Percentiles rank a stretch among this genome's conserved stretches.
Evolutionary conservation across 1,140 invertebrate genomes (phyloP).

Genomic region (Drosophila nikananu): DNA sequence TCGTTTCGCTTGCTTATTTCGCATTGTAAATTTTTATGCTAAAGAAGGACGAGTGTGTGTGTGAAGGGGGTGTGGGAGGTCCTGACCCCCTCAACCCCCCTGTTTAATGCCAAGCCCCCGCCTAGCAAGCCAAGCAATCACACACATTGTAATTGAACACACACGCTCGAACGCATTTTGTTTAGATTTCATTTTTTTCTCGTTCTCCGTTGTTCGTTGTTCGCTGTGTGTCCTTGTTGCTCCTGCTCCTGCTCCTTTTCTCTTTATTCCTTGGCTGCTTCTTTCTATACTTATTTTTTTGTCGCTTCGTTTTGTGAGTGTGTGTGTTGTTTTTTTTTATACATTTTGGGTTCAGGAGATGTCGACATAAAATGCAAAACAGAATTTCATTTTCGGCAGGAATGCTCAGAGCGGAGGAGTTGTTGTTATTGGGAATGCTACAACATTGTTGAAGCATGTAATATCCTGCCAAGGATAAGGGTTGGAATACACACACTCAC

Average conservation of each 20-base stretch:
- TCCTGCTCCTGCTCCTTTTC: slow-evolving; percentile 52
- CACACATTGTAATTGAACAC: slow-evolving; percentile 85
- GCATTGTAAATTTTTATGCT: slow-evolving; percentile 82
- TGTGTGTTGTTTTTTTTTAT: slow-evolving; percentile 45
- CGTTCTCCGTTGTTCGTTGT: slow-evolving; percentile 23
- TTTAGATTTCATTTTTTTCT: slow-evolving; percentile 80
- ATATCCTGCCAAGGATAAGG: slow-evolving; percentile 83
- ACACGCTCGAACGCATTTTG: slow-evolving; percentile 84
- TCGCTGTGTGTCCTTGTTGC: slow-evolving; percentile 41
- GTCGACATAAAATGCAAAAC: slow-evolving; percentile 84
- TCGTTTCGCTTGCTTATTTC: slow-evolving; percentile 82
- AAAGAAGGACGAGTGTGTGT: slow-evolving; percentile 39
- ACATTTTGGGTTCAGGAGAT: slow-evolving; percentile 78
- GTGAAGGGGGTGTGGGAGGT: slow-evolving; percentile 31
- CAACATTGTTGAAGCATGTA: slow-evolving; percentile 84
- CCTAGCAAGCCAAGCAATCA: slow-evolving; percentile 74
- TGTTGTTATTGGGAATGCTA: slow-evolving; percentile 82
- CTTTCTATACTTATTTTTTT: slow-evolving; percentile 34
- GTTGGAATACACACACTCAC: slow-evolving; percentile 66
- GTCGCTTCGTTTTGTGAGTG: slow-evolving; percentile 7
- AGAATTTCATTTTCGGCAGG: slow-evolving; percentile 84
- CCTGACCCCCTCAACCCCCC: slow-evolving; percentile 30
- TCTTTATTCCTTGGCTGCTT: slow-evolving; percentile 50
- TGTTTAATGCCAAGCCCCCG: slow-evolving; percentile 3
- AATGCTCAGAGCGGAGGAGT: slow-evolving; percentile 62